Base-by-base conservation (phyloP, 2,888 invertebrate species). In the Scelioninae gen. 1 region DNA sequence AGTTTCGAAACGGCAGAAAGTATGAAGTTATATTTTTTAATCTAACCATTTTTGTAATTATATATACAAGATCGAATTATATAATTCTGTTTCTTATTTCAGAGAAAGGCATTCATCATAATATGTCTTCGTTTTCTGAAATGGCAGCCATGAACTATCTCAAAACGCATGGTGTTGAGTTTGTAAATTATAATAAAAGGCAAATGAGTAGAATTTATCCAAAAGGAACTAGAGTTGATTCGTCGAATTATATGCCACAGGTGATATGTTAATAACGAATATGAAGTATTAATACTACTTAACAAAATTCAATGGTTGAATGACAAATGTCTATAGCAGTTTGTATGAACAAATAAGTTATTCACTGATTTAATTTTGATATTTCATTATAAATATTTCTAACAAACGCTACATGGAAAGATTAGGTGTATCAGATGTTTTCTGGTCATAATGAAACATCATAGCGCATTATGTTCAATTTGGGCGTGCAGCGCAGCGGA, bases 191-290 rank as follows among this genome's bases (percentile, higher is more conserved):
- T 89, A 95, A 96, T 91, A 95, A 96, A 89, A 93, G 95, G n/a
- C 99, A 99, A 93, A 98, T 99, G 97, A 98, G 98, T 87, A 94
- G 99, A 81, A 99, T 99, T 90, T 99, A 99, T 93, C 99, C 99
- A 0, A 98, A 98, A 92, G 99, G 99, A 85, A 99, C 99, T 1
- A 93, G 99, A 66, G 99, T 99, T 56, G 99, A 99, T 93, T 99
- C 99, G 71, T 98, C 98, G 47, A 99, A 99, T 92, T 99, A 98
- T 93, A 97, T 99, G 97, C 99, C 99, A 10, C 99, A 99, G 95
- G 97, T 97, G 23, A 9, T 23, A 23, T 49, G 43, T 1, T 43
- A n/a, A 11, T 2, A 23, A 23, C 23, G 4, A 23, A 23, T 4
- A 23, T 23, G 4, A 23, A 23, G 4, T 7, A 49, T n/a, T n/a